Evolutionary conservation across 2,797 vertebrate genomes (phyloP).

Genomic region (Siniperca obscura): DNA sequence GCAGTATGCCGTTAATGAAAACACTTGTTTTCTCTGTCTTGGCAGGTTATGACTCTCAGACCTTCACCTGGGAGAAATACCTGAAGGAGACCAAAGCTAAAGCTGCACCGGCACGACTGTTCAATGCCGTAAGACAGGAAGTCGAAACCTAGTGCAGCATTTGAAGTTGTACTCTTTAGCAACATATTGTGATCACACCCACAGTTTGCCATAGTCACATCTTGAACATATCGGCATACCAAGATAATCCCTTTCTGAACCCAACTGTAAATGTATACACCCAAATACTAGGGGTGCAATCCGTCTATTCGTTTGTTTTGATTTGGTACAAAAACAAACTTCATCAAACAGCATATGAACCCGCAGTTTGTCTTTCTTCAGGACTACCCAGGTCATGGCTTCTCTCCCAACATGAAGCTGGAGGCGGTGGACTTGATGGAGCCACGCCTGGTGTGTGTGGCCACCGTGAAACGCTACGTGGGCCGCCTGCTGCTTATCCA

Average conservation of each 20-base stretch:
- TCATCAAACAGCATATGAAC: neutral
- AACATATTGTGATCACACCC: neutral
- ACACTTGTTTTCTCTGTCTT: constrained; percentile 20
- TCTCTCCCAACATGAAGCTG: constrained; percentile 92
- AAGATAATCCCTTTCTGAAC: neutral
- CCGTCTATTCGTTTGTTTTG: neutral
- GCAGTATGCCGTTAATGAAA: neutral
- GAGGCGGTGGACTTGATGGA: constrained; percentile 98
- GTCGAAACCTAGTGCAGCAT: neutral
- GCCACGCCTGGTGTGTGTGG: constrained; percentile 95
- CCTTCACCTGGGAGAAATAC: constrained; percentile 91
- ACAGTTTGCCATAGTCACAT: neutral
- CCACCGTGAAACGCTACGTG: constrained; percentile 91
- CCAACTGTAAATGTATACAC: neutral
- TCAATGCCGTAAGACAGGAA: constrained; percentile 88
- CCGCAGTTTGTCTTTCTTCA: constrained; percentile 54
- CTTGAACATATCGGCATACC: neutral
- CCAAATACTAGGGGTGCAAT: neutral
- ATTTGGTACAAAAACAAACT: neutral
- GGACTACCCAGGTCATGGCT: constrained; percentile 92
- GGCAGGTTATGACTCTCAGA: constrained; percentile 86
- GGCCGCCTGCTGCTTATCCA: constrained; percentile 94
- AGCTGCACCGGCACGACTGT: constrained; percentile 88
- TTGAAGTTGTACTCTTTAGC: neutral
- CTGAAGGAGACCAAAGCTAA: constrained; percentile 86